phyloP scores from a whole-genome alignment of 2,113 vertebrate species.

The Osmerus mordax region DNA sequence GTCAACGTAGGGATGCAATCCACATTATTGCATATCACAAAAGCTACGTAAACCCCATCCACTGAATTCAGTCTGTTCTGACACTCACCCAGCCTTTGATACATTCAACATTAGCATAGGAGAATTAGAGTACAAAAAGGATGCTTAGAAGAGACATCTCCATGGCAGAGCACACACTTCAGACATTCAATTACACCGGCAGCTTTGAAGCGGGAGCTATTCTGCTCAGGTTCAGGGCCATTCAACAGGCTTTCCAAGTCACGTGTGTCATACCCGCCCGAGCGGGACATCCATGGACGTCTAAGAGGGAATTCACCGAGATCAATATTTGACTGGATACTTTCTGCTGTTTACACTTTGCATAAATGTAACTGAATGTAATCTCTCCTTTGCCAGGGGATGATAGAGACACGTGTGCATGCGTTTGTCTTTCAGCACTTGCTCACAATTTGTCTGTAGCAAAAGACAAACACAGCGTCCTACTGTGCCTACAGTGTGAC shows the following conservation, averaged over 20 bases:
- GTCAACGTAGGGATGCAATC: no score
- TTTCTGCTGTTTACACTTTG: no score
- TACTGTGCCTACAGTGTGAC: not conserved
- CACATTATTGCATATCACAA: not conserved
- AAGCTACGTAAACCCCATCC: not conserved
- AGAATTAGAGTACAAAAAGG: slow-evolving; percentile 10
- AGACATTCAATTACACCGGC: not conserved
- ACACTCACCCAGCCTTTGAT: not conserved
- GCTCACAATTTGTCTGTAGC: not conserved
- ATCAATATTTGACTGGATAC: no score
- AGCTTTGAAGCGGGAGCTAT: not conserved
- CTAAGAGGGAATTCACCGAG: no score
- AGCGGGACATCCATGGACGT: no score
- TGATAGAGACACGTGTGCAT: no score
- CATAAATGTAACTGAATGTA: no score
- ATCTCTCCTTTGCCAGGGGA: no score
- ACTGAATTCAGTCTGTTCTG: not conserved
- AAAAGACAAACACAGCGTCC: not conserved
- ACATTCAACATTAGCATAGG: not conserved
- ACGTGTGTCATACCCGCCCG: no score
- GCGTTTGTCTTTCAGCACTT: not conserved
- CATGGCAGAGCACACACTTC: not conserved
- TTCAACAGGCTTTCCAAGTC: no score
- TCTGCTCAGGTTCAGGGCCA: not conserved
- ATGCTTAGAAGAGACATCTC: slow-evolving; percentile 15